Base-by-base conservation (phyloP, 2,797 vertebrate species). In the Eurystomus glaucurus region DNA sequence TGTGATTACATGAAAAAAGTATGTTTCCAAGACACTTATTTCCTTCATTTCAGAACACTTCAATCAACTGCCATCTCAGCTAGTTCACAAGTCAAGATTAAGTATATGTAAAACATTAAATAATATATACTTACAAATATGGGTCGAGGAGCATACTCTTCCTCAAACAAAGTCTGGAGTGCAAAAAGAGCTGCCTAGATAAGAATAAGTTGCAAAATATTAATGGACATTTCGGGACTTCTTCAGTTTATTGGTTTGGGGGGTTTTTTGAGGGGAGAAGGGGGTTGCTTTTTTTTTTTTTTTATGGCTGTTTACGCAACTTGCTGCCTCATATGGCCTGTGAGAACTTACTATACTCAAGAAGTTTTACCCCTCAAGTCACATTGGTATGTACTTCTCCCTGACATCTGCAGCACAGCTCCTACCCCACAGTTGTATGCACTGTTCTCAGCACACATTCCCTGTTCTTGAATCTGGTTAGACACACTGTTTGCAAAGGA, bases 151-250 rank as follows among this genome's bases (percentile, higher is more conserved):
- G 98, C 91, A 61, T 99, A 99, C n/a, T 96, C 91, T 74, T 98
- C 98, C 85, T 99, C 99, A 98, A 99, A 99, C 85, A 99, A 98
- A 21, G 91, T 98, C 86, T 99, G 98, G 51, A 99, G 98, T 55
- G 99, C 99, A 98, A 99, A 99, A 93, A 99, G 96, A 83, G 99
- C 99, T 68, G 99, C 99, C 99, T 99, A 97, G 22, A 62, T 51
- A 97, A 83, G 26, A 50, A 77, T 18, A 92, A 71, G 16, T 77
- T 83, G 31, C 20, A 90, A 94, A 94, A 72, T 16, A 68, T 96
- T 88, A 96, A 79, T 26, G 6, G 19, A 21, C 1, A 0, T 51
- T 90, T 72, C 9, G 1, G 37, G 7, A 51, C 10, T 45, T 91
- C 29, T 80, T 93, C 28, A 50, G 25, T n/a, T 50, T 51, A 23